Conservation (phyloP, 64 coral and sea anemone genomes). For the Pocillopora verrucosa region DNA sequence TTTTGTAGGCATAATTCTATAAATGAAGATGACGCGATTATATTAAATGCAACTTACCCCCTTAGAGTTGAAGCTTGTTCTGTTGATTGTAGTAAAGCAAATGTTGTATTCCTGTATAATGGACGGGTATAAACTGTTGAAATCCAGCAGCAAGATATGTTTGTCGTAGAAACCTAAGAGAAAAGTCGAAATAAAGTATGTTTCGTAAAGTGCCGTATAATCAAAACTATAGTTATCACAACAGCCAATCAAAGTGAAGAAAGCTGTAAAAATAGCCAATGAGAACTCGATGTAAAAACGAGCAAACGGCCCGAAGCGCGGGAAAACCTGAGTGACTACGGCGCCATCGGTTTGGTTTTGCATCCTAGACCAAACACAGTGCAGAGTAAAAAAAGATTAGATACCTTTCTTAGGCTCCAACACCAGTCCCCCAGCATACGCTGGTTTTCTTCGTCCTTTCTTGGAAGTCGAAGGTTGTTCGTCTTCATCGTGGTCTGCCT, state of each 20-base stretch:
- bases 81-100: constrained; percentile 91
- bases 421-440: constrained; percentile 93
- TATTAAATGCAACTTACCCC: constrained; percentile 11
- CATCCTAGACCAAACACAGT: too few species aligned
- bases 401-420: constrained; percentile 98
- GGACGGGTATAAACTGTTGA: constrained; percentile 99
- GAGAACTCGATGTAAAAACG: too few species aligned
- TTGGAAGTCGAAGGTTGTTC: constrained; percentile 57
- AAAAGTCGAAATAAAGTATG: neutral
- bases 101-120: constrained; percentile 99
- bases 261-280: too few species aligned
- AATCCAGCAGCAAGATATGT: constrained; percentile 90
- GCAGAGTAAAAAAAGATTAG: neutral
- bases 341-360: too few species aligned
- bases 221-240: neutral
- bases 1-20: too few species aligned
- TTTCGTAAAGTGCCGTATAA: too few species aligned
- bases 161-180: constrained; percentile 97
- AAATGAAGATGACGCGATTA: too few species aligned
- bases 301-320: too few species aligned
- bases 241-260: neutral
- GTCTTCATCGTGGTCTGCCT: constrained; percentile 56
- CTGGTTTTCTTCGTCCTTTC: constrained; percentile 92
- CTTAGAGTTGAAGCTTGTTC: constrained; percentile 6
- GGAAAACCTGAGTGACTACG: too few species aligned